Conservation (phyloP, 1,140 invertebrate species). For the Euwallacea fornicatus region DNA sequence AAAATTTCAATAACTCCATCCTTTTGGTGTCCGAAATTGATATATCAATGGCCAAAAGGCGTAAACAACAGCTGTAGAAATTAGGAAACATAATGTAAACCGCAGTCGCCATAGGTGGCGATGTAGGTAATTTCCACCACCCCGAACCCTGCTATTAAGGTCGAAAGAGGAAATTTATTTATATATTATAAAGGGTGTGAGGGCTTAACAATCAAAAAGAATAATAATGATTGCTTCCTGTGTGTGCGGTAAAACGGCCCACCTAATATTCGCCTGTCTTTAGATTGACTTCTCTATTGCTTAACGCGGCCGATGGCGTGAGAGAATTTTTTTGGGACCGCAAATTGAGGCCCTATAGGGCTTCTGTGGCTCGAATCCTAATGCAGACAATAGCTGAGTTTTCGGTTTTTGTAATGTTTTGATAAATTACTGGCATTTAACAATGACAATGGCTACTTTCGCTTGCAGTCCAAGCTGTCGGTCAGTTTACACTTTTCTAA, state of each 20-base stretch:
- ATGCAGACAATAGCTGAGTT: neutral
- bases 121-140: constrained; percentile 13
- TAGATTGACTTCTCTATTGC: constrained; percentile 21
- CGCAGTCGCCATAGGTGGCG: constrained; percentile 27
- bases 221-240: constrained; percentile 19
- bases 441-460: constrained; percentile 3
- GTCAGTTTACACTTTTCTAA: neutral
- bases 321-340: constrained; percentile 5
- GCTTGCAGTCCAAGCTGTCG: neutral
- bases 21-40: constrained; percentile 5
- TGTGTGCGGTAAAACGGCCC: constrained; percentile 12
- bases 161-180: constrained; percentile 26
- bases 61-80: constrained; percentile 20
- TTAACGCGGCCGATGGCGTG: constrained; percentile 4
- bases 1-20: too few species aligned
- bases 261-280: constrained; percentile 8
- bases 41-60: constrained; percentile 25
- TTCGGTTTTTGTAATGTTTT: too few species aligned
- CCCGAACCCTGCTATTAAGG: constrained; percentile 19
- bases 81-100: constrained; percentile 19
- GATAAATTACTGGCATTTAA: neutral
- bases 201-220: constrained; percentile 18
- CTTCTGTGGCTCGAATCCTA: neutral
- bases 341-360: neutral
- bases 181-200: constrained; percentile 20